Conservation (phyloP, 2,888 invertebrate genomes). For the Tetheella fluctuosa region DNA sequence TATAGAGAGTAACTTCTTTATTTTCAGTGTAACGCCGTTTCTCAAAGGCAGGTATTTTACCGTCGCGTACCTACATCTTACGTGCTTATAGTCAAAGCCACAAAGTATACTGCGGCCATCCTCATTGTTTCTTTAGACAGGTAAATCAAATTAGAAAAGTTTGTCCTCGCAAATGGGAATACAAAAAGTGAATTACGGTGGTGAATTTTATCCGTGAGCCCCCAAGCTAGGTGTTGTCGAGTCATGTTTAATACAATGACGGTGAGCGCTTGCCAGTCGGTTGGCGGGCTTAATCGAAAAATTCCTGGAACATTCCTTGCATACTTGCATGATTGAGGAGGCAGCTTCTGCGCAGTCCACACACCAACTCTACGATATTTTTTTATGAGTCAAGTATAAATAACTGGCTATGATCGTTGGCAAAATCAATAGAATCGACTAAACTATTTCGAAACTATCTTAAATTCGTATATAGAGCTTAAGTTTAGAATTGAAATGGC, state of each 20-base stretch:
- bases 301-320: constrained; percentile 51
- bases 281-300: constrained; percentile 59
- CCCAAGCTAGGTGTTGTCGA: constrained; percentile 39
- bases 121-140: constrained; percentile 17
- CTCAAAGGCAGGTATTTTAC: constrained; percentile 4
- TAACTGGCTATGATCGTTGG: too few species aligned
- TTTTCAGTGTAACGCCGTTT: background rate
- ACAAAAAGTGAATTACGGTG: constrained; percentile 36
- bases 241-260: constrained; percentile 53
- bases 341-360: constrained; percentile 22
- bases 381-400: background rate
- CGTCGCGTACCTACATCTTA: background rate
- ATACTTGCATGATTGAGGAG: constrained; percentile 58
- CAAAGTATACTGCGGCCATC: background rate
- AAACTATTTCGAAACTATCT: background rate
- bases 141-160: constrained; percentile 44
- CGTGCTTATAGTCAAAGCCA: background rate
- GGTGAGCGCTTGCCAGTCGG: constrained; percentile 33
- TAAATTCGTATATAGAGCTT: background rate
- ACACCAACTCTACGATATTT: constrained; percentile 18
- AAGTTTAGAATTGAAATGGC: background rate
- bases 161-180: constrained; percentile 25
- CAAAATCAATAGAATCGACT: too few species aligned
- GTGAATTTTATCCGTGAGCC: constrained; percentile 24
- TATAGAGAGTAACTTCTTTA: background rate